Evolutionary conservation across 1,140 invertebrate genomes (phyloP).

Genomic region (Cydia amplana): DNA sequence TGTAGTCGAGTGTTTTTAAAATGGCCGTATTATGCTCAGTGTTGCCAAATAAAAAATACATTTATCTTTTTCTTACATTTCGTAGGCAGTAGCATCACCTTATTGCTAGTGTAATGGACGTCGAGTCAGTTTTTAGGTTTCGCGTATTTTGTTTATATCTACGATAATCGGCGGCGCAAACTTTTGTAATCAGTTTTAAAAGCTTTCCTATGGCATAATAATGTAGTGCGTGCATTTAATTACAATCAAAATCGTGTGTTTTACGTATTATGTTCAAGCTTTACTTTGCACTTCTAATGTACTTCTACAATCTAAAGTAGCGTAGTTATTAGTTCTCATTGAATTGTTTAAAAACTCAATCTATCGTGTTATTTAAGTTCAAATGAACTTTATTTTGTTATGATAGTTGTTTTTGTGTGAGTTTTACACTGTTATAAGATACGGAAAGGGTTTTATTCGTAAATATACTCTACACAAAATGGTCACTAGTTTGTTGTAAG

Average conservation of each 20-base stretch:
- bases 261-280: slow-evolving; percentile 53
- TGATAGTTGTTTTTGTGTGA: slow-evolving; percentile 55
- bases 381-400: slow-evolving; percentile 51
- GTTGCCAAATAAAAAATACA: slow-evolving; percentile 70
- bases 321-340: slow-evolving; percentile 52
- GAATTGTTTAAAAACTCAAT: slow-evolving; percentile 55
- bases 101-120: slow-evolving; percentile 72
- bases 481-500: slow-evolving; percentile 48
- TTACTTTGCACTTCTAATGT: slow-evolving; percentile 47
- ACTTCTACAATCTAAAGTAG: slow-evolving; percentile 37
- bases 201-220: slow-evolving; percentile 55
- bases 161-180: slow-evolving; percentile 70
- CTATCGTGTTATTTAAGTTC: slow-evolving; percentile 58
- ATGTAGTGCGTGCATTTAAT: slow-evolving; percentile 67
- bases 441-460: slow-evolving; percentile 43
- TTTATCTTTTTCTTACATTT: slow-evolving; percentile 68
- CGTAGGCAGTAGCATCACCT: slow-evolving; percentile 72
- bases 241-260: slow-evolving; percentile 54
- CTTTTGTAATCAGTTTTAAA: slow-evolving; percentile 77
- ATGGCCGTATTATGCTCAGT: slow-evolving; percentile 45
- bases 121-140: slow-evolving; percentile 63
- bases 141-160: slow-evolving; percentile 77
- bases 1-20: slow-evolving; percentile 27
- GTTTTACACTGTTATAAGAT: slow-evolving; percentile 51
- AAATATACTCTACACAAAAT: slow-evolving; percentile 47